phyloP scores from a whole-genome alignment of 2,113 vertebrate species.

The Ginglymostoma cirratum region DNA sequence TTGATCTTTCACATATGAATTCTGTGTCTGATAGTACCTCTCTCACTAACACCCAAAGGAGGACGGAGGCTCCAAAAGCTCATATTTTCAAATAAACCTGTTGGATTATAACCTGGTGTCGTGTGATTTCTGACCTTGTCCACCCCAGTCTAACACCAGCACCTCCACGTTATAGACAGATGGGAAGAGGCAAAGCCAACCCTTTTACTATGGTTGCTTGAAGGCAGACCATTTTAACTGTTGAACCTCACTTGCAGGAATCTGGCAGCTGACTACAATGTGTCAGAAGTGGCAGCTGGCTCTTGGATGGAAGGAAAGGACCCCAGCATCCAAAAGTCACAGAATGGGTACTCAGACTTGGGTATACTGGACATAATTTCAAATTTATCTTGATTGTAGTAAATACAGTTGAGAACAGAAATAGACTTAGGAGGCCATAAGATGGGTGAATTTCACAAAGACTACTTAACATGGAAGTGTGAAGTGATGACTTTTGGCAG shows the following conservation, averaged over 20 bases:
- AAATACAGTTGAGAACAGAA: neutral
- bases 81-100: too few relatives aligned
- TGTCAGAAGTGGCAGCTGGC: neutral
- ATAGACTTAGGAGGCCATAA: neutral
- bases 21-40: too few relatives aligned
- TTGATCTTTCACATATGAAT: too few relatives aligned
- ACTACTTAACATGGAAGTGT: neutral
- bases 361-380: neutral
- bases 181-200: neutral
- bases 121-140: too few relatives aligned
- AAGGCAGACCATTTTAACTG: neutral
- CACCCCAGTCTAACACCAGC: too few relatives aligned
- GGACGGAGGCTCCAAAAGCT: too few relatives aligned
- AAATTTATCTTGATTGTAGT: neutral
- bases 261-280: neutral
- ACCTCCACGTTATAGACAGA: too few relatives aligned
- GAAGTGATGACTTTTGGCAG: neutral
- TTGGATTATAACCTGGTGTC: too few relatives aligned
- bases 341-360: neutral
- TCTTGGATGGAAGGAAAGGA: neutral
- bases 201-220: neutral
- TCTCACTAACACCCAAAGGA: too few relatives aligned
- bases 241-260: neutral
- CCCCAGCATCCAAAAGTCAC: neutral
- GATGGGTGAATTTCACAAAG: neutral